Percentiles rank a stretch among this genome's conserved stretches.
phyloP scores from a whole-genome alignment of 2,797 vertebrate genomes.

The Limnodromus scolopaceus region DNA sequence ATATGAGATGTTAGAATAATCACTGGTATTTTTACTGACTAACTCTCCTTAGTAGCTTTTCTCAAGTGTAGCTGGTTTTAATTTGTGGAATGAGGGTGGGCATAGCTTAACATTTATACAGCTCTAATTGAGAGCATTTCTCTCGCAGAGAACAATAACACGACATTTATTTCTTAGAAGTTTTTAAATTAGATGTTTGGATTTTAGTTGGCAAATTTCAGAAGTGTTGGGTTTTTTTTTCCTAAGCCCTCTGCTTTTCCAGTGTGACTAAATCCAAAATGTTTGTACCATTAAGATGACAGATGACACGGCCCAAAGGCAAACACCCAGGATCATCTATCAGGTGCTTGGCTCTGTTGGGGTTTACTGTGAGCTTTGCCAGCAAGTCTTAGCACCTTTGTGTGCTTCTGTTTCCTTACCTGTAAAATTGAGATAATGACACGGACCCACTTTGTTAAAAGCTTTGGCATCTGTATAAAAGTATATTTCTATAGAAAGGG shows the following conservation, averaged over 20 bases:
- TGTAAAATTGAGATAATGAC: constrained; percentile 48
- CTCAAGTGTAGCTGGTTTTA: constrained; percentile 43
- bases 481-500: neutral
- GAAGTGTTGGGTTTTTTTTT: neutral
- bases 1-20: constrained; percentile 58
- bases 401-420: constrained; percentile 28
- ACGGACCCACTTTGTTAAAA: neutral
- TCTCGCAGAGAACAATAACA: constrained; percentile 11
- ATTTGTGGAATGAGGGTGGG: constrained; percentile 51
- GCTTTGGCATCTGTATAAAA: neutral
- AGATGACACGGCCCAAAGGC: constrained; percentile 49
- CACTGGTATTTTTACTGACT: constrained; percentile 37
- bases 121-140: constrained; percentile 11
- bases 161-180: constrained; percentile 33
- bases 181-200: constrained; percentile 28
- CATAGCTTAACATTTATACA: constrained; percentile 10
- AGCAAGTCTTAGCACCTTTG: constrained; percentile 25
- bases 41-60: constrained; percentile 23
- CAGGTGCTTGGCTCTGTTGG: constrained; percentile 42
- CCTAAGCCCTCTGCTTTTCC: neutral
- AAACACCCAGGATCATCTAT: constrained; percentile 42
- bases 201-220: constrained; percentile 27
- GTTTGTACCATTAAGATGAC: constrained; percentile 44
- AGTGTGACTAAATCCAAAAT: constrained; percentile 38
- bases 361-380: constrained; percentile 37